Percentiles rank a stretch among this genome's conserved stretches.
These are phyloP conservation scores for Sarcoramphus papa DNA, from an alignment of 2,797 vertebrate species.

Conservation along the genomic window DNA sequence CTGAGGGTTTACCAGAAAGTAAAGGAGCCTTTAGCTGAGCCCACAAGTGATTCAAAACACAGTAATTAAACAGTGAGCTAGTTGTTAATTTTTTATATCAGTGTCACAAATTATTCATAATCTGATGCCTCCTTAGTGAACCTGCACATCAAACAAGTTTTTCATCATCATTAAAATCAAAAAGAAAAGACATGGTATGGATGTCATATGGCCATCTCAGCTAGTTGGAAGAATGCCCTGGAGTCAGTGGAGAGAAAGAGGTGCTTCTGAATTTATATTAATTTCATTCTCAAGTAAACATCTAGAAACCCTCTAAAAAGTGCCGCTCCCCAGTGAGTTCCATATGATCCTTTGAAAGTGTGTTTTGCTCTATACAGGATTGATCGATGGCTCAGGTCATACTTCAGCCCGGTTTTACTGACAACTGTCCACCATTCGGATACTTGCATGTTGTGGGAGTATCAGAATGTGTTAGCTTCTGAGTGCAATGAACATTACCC, in stretches of 20 bases:
- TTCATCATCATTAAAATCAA: background rate
- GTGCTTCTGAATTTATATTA: background rate
- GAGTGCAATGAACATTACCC: constrained; percentile 74
- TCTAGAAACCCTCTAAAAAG: background rate
- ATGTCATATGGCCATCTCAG: background rate
- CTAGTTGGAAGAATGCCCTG: background rate
- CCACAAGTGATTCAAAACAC: background rate
- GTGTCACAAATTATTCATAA: background rate
- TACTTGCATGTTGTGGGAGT: background rate
- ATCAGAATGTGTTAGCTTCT: background rate
- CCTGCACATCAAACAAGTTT: background rate
- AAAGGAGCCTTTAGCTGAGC: background rate
- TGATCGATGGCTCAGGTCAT: background rate
- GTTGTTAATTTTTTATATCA: background rate
- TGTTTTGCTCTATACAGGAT: background rate
- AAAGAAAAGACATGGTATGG: background rate
- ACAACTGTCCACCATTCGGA: background rate
- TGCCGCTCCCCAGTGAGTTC: background rate
- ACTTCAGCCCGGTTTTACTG: background rate
- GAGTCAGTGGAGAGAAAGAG: background rate
- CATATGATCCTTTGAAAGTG: background rate
- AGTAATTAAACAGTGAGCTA: background rate
- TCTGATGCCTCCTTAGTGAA: background rate
- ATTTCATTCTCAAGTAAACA: background rate
- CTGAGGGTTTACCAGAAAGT: background rate